Conservation (phyloP, 2,113 vertebrate species). For the Aphyosemion australe region DNA sequence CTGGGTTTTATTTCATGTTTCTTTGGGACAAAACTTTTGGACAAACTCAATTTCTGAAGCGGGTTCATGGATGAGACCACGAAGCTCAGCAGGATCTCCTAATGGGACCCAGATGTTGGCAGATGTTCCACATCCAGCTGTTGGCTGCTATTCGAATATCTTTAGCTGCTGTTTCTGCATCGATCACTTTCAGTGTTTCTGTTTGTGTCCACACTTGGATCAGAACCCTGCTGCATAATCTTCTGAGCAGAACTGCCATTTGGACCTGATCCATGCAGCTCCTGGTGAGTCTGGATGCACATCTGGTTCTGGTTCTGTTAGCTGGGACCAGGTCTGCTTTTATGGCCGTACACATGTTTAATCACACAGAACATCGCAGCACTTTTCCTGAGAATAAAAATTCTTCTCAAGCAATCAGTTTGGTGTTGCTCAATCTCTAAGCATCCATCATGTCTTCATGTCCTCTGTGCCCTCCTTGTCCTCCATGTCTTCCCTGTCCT, state of each 20-base stretch:
- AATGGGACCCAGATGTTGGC: conserved; percentile 4
- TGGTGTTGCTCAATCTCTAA: conserved; percentile 7
- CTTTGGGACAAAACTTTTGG: too few relatives aligned
- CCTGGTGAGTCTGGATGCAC: background rate
- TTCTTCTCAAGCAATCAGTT: background rate
- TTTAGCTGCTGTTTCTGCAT: background rate
- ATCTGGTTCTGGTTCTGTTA: background rate
- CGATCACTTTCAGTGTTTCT: background rate
- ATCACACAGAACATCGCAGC: background rate
- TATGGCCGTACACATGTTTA: background rate
- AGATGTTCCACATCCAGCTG: conserved; percentile 1
- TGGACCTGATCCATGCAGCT: background rate
- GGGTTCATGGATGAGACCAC: background rate
- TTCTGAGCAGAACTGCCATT: background rate
- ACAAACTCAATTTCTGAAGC: background rate
- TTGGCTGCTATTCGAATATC: background rate
- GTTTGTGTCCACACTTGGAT: background rate
- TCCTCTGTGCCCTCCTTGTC: background rate
- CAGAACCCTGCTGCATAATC: background rate
- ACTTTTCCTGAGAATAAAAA: background rate
- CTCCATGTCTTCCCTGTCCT: background rate
- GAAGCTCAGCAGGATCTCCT: background rate
- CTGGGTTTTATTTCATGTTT: too few relatives aligned
- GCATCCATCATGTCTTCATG: background rate
- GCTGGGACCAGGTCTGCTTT: background rate